Percentiles rank a stretch among this genome's conserved stretches.
Evolutionary conservation across 2,888 invertebrate genomes (phyloP).

Genomic region (Drosophila borealis): DNA sequence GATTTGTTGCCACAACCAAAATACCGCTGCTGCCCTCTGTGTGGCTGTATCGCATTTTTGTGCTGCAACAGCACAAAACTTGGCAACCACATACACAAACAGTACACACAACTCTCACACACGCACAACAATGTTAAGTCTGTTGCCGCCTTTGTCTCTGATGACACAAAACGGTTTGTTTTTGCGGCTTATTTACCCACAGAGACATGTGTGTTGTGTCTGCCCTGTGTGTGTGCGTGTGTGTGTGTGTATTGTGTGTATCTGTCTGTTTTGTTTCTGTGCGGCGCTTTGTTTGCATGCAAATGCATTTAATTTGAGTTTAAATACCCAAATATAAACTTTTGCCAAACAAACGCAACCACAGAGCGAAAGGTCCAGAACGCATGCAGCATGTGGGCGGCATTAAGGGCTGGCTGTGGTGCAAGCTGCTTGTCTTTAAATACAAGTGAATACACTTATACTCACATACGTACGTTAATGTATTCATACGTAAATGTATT

Average conservation of each 20-base stretch:
- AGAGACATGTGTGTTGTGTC: slow-evolving; percentile 19
- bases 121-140: slow-evolving; percentile 54
- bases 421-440: slow-evolving; percentile 60
- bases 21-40: slow-evolving; percentile 22
- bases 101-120: slow-evolving; percentile 5
- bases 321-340: slow-evolving; percentile 82
- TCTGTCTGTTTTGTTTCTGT: slow-evolving; percentile 28
- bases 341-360: slow-evolving; percentile 74
- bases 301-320: slow-evolving; percentile 84
- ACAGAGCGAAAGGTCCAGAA: slow-evolving; percentile 29
- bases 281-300: slow-evolving; percentile 67
- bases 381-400: neutral
- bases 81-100: slow-evolving; percentile 13
- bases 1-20: slow-evolving; percentile 72
- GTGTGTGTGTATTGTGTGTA: slow-evolving; percentile 9
- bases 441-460: slow-evolving; percentile 29
- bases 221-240: slow-evolving; percentile 21
- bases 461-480: neutral
- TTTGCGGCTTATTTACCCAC: slow-evolving; percentile 59
- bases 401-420: slow-evolving; percentile 25
- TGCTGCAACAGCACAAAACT: slow-evolving; percentile 44
- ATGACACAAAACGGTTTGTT: slow-evolving; percentile 73
- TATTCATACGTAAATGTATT: slow-evolving; percentile 4
- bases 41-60: slow-evolving; percentile 39
- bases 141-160: slow-evolving; percentile 61